Conservation (phyloP, 37 sponge, comb jelly and placozoan genomes). For the Tethya wilhelma region DNA sequence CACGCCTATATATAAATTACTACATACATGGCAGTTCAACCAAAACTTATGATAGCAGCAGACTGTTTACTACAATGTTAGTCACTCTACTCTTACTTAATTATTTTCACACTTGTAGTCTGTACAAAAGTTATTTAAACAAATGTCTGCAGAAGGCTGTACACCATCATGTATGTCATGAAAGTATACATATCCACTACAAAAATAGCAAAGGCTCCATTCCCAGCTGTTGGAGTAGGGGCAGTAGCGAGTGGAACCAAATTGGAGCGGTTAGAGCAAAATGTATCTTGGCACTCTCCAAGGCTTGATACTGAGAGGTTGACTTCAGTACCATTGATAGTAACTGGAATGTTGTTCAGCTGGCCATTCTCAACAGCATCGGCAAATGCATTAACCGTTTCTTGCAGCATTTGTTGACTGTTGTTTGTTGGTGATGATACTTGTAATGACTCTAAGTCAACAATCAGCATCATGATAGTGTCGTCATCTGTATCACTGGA, state of each 20-base stretch:
- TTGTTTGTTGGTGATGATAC: neutral
- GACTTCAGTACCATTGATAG: neutral
- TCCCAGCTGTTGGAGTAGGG: no score
- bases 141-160: no score
- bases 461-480: slow-evolving; percentile 10
- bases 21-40: no score
- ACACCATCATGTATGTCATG: no score
- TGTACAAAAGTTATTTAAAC: no score
- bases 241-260: neutral
- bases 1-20: no score
- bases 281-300: neutral
- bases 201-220: no score
- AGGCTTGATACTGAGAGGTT: neutral
- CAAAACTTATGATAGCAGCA: no score
- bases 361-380: slow-evolving; percentile 7
- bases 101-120: no score
- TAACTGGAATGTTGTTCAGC: neutral
- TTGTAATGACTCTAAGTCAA: slow-evolving; percentile 18
- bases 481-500: neutral
- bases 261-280: neutral
- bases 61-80: no score
- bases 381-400: neutral
- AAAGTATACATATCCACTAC: no score
- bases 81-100: no score
- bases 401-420: neutral